phyloP scores from a whole-genome alignment of 2,797 vertebrate genomes.

The Falco concolor region DNA sequence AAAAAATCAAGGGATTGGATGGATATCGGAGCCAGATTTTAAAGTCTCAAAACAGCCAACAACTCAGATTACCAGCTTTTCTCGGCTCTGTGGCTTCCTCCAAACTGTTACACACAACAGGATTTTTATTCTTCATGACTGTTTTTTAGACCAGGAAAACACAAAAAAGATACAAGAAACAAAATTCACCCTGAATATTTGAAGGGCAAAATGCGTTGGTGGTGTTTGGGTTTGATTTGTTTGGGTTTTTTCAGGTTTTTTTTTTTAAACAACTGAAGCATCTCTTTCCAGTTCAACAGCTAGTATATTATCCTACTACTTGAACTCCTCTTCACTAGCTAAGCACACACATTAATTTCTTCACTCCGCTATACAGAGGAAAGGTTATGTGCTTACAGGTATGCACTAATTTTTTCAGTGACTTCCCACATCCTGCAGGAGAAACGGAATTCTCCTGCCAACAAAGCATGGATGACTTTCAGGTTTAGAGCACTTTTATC shows the following conservation, averaged over 20 bases:
- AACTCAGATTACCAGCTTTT: background rate
- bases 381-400: background rate
- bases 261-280: background rate
- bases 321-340: background rate
- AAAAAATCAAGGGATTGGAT: background rate
- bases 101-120: background rate
- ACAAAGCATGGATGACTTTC: background rate
- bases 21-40: background rate
- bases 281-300: background rate
- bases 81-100: background rate
- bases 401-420: background rate
- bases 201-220: background rate
- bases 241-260: background rate
- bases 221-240: background rate
- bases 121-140: background rate
- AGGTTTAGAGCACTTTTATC: background rate
- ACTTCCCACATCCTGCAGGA: constrained; percentile 4
- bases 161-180: background rate
- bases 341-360: background rate
- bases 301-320: background rate
- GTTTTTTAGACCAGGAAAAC: background rate
- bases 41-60: background rate
- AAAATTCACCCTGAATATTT: background rate
- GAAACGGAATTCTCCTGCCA: constrained; percentile 9
- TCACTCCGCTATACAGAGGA: background rate